Percentiles rank a stretch among this genome's conserved stretches.
Evolutionary conservation across 2,113 vertebrate species (phyloP).

Genomic region (Hippoglossus stenolepis): DNA sequence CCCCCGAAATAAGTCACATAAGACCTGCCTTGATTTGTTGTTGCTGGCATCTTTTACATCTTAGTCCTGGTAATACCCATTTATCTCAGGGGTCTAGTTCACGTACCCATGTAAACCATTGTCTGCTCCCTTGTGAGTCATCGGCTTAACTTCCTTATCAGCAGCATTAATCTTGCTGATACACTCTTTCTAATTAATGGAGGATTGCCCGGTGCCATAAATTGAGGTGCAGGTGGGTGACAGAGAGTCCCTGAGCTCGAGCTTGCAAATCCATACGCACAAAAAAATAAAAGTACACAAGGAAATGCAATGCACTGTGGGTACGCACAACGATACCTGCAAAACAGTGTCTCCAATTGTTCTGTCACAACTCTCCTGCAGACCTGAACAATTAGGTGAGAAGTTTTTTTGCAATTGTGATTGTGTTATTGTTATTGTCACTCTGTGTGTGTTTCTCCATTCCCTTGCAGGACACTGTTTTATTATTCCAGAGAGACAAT

Average conservation of each 20-base stretch:
- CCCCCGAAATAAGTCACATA: constrained; percentile 44
- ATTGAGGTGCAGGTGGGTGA: constrained; percentile 42
- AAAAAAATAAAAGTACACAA: not conserved
- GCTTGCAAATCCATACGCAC: not conserved
- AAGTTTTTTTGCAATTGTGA: not conserved
- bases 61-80: constrained; percentile 32
- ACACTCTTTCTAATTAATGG: constrained; percentile 74
- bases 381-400: not conserved
- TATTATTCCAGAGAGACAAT: constrained; percentile 67
- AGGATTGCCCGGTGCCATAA: constrained; percentile 50
- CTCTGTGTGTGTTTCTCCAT: constrained; percentile 28
- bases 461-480: constrained; percentile 47
- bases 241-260: constrained; percentile 18
- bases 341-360: not conserved
- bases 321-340: not conserved
- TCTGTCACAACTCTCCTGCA: constrained; percentile 1
- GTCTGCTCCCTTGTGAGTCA: constrained; percentile 39
- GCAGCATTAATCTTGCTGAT: constrained; percentile 69
- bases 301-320: not conserved
- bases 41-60: constrained; percentile 40
- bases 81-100: constrained; percentile 43
- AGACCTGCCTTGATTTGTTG: constrained; percentile 46
- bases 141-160: constrained; percentile 69
- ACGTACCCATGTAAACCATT: constrained; percentile 40
- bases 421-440: constrained; percentile 28